Evolutionary conservation across 2,888 invertebrate species (phyloP).

Genomic region (Acrobasis suavella): DNA sequence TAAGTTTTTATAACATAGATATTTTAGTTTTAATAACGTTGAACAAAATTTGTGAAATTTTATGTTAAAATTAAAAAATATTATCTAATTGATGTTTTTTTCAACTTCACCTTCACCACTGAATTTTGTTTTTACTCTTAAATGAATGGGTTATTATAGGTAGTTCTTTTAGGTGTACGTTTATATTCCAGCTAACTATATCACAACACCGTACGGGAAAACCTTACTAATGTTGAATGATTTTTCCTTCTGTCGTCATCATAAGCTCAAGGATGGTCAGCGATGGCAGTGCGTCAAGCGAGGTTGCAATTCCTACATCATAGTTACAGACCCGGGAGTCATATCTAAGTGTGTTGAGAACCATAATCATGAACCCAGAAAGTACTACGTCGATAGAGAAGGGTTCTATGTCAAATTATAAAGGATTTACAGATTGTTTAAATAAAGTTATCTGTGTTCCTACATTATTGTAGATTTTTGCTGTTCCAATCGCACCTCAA

Average conservation of each 20-base stretch:
- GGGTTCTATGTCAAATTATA: not conserved
- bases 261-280: not conserved
- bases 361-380: conserved; percentile 13
- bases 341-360: not conserved
- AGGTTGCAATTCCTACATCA: conserved; percentile 5
- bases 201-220: not conserved
- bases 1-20: not conserved
- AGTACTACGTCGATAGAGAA: not conserved
- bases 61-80: not conserved
- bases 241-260: not conserved
- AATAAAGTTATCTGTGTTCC: not conserved
- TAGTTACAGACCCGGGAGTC: not conserved
- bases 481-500: too few relatives aligned
- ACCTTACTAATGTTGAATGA: conserved; percentile 1
- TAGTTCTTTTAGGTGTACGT: conserved; percentile 2
- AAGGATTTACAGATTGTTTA: not conserved
- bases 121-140: not conserved
- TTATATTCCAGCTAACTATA: conserved; percentile 12
- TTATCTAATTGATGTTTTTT: not conserved
- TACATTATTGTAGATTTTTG: too few relatives aligned
- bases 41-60: not conserved
- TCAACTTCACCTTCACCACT: not conserved
- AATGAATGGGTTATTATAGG: not conserved
- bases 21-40: not conserved
- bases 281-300: conserved; percentile 11